phyloP scores from a whole-genome alignment of 2,797 vertebrate species.

The Ataeniobius toweri region DNA sequence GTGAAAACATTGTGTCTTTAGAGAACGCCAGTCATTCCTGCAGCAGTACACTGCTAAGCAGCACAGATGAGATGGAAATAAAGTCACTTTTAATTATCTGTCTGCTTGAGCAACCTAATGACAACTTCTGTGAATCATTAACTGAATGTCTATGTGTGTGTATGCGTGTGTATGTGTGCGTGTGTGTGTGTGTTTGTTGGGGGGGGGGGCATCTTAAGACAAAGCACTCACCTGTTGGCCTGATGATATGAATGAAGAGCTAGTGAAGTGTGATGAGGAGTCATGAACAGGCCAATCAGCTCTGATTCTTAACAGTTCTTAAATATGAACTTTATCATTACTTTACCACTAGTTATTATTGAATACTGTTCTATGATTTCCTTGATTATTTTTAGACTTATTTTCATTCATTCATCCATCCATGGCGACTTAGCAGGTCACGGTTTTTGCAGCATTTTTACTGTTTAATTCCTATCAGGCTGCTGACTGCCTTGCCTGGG shows the following conservation, averaged over 20 bases:
- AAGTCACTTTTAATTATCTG: slow-evolving; percentile 63
- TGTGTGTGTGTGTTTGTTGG: too few species aligned
- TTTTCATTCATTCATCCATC: too few species aligned
- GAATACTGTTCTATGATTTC: too few species aligned
- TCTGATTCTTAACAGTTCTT: slow-evolving; percentile 40
- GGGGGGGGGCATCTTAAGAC: slow-evolving; percentile 5
- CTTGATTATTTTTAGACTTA: too few species aligned
- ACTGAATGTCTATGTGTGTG: not conserved
- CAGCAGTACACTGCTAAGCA: slow-evolving; percentile 36
- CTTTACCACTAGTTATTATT: too few species aligned
- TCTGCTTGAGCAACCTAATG: slow-evolving; percentile 57
- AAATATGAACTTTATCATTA: too few species aligned
- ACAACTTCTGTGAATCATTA: slow-evolving; percentile 56
- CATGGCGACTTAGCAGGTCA: not conserved
- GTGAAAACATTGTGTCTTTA: slow-evolving; percentile 56
- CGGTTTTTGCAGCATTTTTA: not conserved
- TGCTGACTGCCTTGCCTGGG: too few species aligned
- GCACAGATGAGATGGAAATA: slow-evolving; percentile 44
- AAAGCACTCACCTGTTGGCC: slow-evolving; percentile 46
- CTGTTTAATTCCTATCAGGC: too few species aligned
- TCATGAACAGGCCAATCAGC: slow-evolving; percentile 46
- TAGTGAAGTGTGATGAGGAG: slow-evolving; percentile 20
- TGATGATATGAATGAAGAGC: slow-evolving; percentile 50
- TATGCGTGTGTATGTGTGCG: not conserved
- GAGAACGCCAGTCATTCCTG: slow-evolving; percentile 41